Base-by-base conservation (phyloP, 2,113 vertebrate genomes). In the Mystacornis crossleyi region DNA sequence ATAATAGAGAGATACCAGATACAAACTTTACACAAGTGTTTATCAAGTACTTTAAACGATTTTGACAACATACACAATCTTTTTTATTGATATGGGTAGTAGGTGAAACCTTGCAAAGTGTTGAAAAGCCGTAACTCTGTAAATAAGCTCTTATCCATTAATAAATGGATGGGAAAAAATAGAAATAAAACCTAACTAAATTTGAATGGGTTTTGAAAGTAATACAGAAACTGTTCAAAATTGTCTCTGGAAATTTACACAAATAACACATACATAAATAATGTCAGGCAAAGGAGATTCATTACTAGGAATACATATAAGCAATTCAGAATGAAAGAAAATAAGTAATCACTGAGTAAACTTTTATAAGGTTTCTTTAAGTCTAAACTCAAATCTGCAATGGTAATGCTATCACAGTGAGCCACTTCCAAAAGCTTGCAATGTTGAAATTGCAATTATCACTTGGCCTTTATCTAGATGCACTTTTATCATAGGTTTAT, bases 311-410 rank as follows among this genome's bases (percentile, higher is more conserved):
- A 98, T 97, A 98, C 81, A 91, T 98, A 97, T 95, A 91, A 98
- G 97, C 95, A 98, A 98, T 97, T 89, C 92, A 97, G 97, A 98
- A 98, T 96, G 97, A 98, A 98, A 98, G 67, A 94, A 98, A 97
- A 94, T 84, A 98, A 98, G 80, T 90, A 97, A 96, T 54, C 58
- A 93, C 86, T 93, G 79, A 92, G 77, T 96, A 98, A 98, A 98
- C 93, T 98, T 98, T 95, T 98, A 98, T 98, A 97, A 98, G 97
- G 96, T 94, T 98, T 98, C 97, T 98, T 98, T 98, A 98, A 96
- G 96, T 98, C 97, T 91, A 83, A 94, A 92, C 92, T 98, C 81
- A 36, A 74, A 92, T 95, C 93, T 95, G 92, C 97, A 98, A 96
- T 96, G 96, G 97, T 97, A 98, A 98, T 97, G 95, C 74, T 97